Evolutionary conservation across 2,888 invertebrate genomes (phyloP).

Genomic region (Cerastis rubricosa): DNA sequence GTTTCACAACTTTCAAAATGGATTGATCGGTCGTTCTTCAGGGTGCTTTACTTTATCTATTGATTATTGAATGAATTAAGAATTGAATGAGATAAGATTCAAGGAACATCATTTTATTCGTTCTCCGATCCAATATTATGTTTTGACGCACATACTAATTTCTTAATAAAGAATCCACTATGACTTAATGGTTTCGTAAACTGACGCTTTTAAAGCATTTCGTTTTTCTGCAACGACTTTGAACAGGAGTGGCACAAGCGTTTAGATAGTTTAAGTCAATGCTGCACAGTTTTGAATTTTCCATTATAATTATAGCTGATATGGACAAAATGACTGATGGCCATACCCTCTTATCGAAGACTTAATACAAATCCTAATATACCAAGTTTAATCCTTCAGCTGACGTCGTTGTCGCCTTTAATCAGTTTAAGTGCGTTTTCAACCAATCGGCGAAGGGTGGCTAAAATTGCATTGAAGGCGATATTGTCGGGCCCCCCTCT

Average conservation of each 20-base stretch:
- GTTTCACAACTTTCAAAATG: background rate
- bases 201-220: background rate
- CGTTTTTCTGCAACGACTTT: background rate
- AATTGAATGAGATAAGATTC: no score
- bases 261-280: background rate
- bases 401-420: constrained; percentile 35
- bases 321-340: background rate
- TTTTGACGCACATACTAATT: background rate
- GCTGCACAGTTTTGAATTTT: background rate
- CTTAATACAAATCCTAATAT: background rate
- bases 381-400: background rate
- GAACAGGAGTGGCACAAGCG: background rate
- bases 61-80: no score
- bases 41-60: background rate
- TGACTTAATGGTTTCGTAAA: no score
- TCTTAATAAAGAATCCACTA: background rate
- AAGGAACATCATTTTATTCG: background rate
- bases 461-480: constrained; percentile 37
- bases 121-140: background rate
- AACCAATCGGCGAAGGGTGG: constrained; percentile 31
- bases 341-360: background rate
- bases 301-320: background rate
- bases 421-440: constrained; percentile 43
- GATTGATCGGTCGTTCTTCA: background rate
- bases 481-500: constrained; percentile 30